Evolutionary conservation across 2,888 invertebrate genomes (phyloP).

Genomic region (Rhogogaster chlorosoma): DNA sequence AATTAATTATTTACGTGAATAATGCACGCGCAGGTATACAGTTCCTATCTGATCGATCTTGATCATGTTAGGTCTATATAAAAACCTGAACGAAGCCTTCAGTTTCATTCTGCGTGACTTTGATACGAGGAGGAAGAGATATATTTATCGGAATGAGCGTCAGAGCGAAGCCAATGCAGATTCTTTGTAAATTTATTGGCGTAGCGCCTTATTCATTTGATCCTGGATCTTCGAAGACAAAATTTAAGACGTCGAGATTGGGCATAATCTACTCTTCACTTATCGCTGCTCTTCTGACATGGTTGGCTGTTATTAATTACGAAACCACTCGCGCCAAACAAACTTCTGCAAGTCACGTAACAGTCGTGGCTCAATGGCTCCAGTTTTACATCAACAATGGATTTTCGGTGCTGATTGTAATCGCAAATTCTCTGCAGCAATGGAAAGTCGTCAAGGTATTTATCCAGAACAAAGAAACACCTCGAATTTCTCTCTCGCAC

Average conservation of each 20-base stretch:
- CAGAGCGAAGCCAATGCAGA: background rate
- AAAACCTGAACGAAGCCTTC: background rate
- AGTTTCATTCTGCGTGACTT: background rate
- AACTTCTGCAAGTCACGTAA: conserved; percentile 5
- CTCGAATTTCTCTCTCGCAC: background rate
- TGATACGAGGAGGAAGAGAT: background rate
- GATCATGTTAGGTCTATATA: background rate
- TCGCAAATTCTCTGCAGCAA: conserved; percentile 4
- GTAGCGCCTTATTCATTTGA: conserved; percentile 25
- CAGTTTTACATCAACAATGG: conserved; percentile 37
- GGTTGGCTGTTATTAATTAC: conserved; percentile 17
- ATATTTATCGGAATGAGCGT: conserved; percentile 25
- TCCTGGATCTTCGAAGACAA: background rate
- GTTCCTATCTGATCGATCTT: conserved; percentile 12
- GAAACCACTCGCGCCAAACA: background rate
- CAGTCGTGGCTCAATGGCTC: conserved; percentile 20
- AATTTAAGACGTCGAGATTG: conserved; percentile 4
- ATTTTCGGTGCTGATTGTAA: conserved; percentile 10
- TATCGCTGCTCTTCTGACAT: background rate
- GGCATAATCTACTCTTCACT: conserved; percentile 6
- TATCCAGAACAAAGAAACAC: background rate
- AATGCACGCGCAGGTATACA: background rate
- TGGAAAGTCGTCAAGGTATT: conserved; percentile 20
- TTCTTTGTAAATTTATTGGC: conserved; percentile 27
- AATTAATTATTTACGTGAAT: background rate